Conservation (phyloP, 53 echinoderm and acorn worm species). For the Astropecten irregularis region DNA sequence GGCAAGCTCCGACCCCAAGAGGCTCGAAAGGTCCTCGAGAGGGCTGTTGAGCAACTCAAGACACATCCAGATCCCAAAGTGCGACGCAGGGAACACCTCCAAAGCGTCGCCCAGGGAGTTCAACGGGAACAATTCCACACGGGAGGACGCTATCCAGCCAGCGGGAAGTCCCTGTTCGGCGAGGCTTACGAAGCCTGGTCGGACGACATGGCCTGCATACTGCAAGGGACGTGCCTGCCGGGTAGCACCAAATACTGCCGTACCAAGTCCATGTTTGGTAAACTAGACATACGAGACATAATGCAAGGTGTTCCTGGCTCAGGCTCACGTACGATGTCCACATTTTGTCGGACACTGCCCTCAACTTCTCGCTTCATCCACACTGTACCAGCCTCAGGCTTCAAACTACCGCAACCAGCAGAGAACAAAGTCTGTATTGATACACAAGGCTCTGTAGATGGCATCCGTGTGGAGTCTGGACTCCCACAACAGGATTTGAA, state of each 20-base stretch:
- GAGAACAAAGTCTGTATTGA: background rate
- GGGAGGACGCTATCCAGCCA: constrained; percentile 43
- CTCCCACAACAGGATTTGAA: constrained; percentile 59
- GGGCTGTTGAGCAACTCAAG: constrained; percentile 54
- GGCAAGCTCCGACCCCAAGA: constrained; percentile 57
- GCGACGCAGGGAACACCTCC: constrained; percentile 1
- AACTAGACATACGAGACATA: constrained; percentile 67
- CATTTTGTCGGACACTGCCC: background rate
- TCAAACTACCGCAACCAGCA: background rate
- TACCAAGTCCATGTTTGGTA: constrained; percentile 92
- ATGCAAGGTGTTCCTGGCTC: constrained; percentile 57
- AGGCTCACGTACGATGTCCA: constrained; percentile 39
- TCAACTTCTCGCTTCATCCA: background rate
- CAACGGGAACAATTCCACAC: constrained; percentile 69
- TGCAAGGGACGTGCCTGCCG: constrained; percentile 93
- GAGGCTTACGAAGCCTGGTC: constrained; percentile 81
- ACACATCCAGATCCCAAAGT: constrained; percentile 4
- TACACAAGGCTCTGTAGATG: background rate
- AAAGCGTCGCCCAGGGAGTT: constrained; percentile 36
- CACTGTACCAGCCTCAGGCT: background rate
- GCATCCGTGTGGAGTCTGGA: constrained; percentile 14
- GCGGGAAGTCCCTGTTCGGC: constrained; percentile 48
- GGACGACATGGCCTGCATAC: constrained; percentile 93
- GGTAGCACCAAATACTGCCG: constrained; percentile 94
- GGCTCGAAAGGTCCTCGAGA: constrained; percentile 40